These are phyloP conservation scores for Neosilurus mollespiculum DNA, from an alignment of 2,797 vertebrate species.

Conservation along the genomic window DNA sequence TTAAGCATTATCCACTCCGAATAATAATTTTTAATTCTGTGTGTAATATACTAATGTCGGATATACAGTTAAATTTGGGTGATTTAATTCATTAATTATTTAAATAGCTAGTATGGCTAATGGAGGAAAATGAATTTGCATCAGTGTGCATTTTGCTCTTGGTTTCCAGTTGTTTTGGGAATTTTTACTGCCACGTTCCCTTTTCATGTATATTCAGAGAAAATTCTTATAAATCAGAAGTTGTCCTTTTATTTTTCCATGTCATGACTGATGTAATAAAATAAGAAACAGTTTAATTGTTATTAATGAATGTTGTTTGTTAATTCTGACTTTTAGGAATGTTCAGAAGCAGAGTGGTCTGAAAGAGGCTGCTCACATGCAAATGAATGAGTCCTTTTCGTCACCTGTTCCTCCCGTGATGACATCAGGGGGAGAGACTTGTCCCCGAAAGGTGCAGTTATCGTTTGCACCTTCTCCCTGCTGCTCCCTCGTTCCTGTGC, in stretches of 20 bases:
- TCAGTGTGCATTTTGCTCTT: neutral
- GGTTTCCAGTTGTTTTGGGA: neutral
- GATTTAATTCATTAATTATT: neutral
- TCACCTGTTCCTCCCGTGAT: slow-evolving; percentile 49
- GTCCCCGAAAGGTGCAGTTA: slow-evolving; percentile 52
- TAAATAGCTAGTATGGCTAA: neutral
- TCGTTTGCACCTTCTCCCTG: slow-evolving; percentile 69
- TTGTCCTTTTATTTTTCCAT: too few relatives aligned
- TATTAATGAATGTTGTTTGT: neutral
- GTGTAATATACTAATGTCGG: neutral
- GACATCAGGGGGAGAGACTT: slow-evolving; percentile 55
- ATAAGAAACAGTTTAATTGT: neutral
- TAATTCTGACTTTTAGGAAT: slow-evolving; percentile 65
- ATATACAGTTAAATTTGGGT: neutral
- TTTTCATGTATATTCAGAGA: neutral
- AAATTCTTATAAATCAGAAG: neutral
- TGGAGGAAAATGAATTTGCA: neutral
- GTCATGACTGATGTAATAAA: neutral
- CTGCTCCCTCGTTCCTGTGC: slow-evolving; percentile 77
- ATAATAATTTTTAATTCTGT: too few relatives aligned
- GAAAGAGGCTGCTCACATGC: slow-evolving; percentile 39
- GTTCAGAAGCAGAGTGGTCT: slow-evolving; percentile 57
- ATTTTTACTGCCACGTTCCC: neutral
- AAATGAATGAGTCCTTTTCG: slow-evolving; percentile 23
- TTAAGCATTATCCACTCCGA: too few relatives aligned